Evolutionary conservation across 1,140 invertebrate species (phyloP).

Genomic region (Pogonognathellus flavescens): DNA sequence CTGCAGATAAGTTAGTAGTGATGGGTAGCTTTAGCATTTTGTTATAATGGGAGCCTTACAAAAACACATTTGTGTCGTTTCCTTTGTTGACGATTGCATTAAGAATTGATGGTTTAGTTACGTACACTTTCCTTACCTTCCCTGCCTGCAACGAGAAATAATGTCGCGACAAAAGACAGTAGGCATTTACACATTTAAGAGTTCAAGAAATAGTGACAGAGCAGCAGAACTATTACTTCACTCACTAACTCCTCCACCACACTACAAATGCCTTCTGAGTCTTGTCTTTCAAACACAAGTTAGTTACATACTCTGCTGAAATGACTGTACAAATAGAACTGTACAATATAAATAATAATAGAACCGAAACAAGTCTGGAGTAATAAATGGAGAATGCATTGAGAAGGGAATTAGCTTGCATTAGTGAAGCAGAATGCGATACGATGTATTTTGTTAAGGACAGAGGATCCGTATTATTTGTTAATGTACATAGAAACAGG

Average conservation of each 20-base stretch:
- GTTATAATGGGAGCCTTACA: constrained; percentile 10
- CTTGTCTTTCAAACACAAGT: constrained; percentile 15
- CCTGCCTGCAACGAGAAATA: too few relatives aligned
- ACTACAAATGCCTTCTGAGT: neutral
- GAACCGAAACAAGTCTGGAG: constrained; percentile 6
- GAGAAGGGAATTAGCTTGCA: neutral
- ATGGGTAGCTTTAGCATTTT: neutral
- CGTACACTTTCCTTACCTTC: too few relatives aligned
- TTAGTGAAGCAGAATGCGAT: too few relatives aligned
- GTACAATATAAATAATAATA: constrained; percentile 13
- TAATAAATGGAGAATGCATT: neutral
- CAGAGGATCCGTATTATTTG: too few relatives aligned
- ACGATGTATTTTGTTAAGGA: too few relatives aligned
- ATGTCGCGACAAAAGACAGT: too few relatives aligned
- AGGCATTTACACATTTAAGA: too few relatives aligned
- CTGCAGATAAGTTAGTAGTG: neutral
- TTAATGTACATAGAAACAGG: too few relatives aligned
- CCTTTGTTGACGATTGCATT: constrained; percentile 20
- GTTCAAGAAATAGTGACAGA: too few relatives aligned
- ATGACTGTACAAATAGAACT: constrained; percentile 1
- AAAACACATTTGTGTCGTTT: constrained; percentile 42
- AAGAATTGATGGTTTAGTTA: too few relatives aligned
- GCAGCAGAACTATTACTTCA: neutral
- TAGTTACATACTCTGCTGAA: too few relatives aligned
- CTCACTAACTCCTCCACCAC: neutral